Conservation (phyloP, 2,113 vertebrate species). For the Pterocles gutturalis region DNA sequence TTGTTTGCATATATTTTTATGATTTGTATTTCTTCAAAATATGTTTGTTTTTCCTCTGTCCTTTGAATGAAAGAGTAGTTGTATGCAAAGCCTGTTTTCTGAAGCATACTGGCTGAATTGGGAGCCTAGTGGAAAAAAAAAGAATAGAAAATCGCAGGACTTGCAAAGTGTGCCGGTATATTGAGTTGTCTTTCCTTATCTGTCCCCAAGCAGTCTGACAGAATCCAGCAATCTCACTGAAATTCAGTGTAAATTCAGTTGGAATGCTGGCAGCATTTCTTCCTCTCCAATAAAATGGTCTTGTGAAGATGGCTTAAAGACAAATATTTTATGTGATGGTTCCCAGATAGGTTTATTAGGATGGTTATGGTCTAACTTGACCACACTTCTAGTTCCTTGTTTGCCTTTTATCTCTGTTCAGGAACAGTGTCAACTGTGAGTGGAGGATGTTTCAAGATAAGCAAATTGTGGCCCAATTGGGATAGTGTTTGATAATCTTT, state of each 20-base stretch:
- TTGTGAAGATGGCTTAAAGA: background rate
- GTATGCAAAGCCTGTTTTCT: background rate
- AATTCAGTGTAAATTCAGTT: background rate
- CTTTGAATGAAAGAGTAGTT: background rate
- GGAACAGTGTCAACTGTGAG: background rate
- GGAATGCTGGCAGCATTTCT: background rate
- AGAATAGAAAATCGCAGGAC: background rate
- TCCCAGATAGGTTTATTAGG: background rate
- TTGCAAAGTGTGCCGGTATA: rapidly evolving
- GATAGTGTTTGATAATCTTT: background rate
- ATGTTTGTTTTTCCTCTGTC: background rate
- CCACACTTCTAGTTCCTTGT: background rate
- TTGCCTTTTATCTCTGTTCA: background rate
- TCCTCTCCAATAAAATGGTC: background rate
- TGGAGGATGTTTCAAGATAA: background rate
- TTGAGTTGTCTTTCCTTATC: background rate
- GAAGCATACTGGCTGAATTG: background rate
- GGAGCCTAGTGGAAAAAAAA: background rate
- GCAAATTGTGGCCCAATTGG: background rate
- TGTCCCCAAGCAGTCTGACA: background rate
- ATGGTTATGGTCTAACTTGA: background rate
- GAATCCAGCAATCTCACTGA: background rate
- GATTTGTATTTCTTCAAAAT: background rate
- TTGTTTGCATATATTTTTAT: background rate
- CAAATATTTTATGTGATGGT: background rate